Evolutionary conservation across 37 sponge, comb jelly and placozoan species (phyloP).

Genomic region (Beroe forskalii): DNA sequence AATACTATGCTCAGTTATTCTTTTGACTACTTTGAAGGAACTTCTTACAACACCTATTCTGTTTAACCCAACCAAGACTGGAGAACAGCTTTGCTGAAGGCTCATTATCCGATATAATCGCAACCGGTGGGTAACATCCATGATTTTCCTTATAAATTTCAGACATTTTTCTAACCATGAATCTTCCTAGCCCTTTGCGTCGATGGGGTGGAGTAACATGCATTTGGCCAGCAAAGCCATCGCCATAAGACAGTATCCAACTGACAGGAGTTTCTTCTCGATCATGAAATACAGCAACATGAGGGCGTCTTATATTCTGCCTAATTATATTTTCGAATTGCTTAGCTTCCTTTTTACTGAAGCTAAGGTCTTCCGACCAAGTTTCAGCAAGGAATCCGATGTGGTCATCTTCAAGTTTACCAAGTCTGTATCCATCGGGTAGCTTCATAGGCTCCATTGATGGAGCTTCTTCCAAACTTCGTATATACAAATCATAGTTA

Average conservation of each 20-base stretch:
- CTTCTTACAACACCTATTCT: background rate
- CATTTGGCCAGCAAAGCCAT: background rate
- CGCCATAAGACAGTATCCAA: background rate
- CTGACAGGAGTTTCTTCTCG: background rate
- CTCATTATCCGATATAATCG: background rate
- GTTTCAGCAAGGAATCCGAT: background rate
- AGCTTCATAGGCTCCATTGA: background rate
- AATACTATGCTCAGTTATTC: no score
- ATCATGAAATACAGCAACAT: background rate
- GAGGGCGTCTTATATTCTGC: background rate
- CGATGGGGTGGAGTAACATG: background rate
- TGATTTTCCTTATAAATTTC: background rate
- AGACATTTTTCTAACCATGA: background rate
- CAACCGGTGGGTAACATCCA: background rate
- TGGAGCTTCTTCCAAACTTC: background rate
- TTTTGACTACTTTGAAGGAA: no score
- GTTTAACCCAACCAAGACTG: background rate
- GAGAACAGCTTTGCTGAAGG: background rate
- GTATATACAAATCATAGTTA: background rate
- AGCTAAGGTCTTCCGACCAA: background rate
- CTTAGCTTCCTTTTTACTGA: background rate
- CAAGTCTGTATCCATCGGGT: background rate
- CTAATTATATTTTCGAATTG: background rate
- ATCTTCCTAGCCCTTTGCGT: background rate
- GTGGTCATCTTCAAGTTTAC: background rate